phyloP scores from a whole-genome alignment of 2,888 invertebrate genomes.

The Pardosa pseudoannulata region DNA sequence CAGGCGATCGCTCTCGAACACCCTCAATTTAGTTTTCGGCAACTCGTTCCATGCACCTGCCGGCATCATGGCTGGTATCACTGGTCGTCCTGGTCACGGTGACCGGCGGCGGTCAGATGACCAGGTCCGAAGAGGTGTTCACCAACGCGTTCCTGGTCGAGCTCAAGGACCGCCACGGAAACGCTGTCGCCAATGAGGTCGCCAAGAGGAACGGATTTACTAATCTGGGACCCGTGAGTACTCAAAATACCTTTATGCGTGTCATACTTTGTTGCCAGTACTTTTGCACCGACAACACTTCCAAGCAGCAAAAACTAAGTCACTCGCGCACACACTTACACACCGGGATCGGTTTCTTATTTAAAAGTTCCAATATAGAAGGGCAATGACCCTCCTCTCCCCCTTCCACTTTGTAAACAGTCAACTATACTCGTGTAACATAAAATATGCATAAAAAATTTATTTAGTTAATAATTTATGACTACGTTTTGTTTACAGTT shows the following conservation, averaged over 20 bases:
- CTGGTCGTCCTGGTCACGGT: conserved; percentile 31
- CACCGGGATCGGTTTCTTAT: too few relatives aligned
- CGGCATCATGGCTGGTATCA: conserved; percentile 33
- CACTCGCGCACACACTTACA: too few relatives aligned
- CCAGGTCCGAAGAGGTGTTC: conserved; percentile 83
- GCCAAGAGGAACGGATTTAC: conserved; percentile 94
- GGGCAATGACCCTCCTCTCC: too few relatives aligned
- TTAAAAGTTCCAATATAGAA: too few relatives aligned
- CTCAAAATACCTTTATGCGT: not conserved
- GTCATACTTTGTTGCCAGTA: not conserved
- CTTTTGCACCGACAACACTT: not conserved
- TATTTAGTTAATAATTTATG: too few relatives aligned
- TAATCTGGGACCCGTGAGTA: conserved; percentile 94
- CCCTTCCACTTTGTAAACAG: too few relatives aligned
- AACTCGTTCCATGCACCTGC: conserved; percentile 18
- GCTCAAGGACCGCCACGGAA: conserved; percentile 87
- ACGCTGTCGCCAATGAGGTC: conserved; percentile 86
- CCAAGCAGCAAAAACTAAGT: not conserved
- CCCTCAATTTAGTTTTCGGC: not conserved
- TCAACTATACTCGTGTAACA: too few relatives aligned
- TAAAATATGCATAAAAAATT: too few relatives aligned
- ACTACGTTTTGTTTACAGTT: too few relatives aligned
- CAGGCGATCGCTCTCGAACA: not conserved
- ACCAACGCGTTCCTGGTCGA: conserved; percentile 97
- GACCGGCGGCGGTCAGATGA: conserved; percentile 27